A percentile compares a stretch with the other conserved stretches of the same genome.
These are phyloP conservation scores for Dryadula phaetusa DNA, from an alignment of 2,888 invertebrate genomes.

Conservation along the genomic window DNA sequence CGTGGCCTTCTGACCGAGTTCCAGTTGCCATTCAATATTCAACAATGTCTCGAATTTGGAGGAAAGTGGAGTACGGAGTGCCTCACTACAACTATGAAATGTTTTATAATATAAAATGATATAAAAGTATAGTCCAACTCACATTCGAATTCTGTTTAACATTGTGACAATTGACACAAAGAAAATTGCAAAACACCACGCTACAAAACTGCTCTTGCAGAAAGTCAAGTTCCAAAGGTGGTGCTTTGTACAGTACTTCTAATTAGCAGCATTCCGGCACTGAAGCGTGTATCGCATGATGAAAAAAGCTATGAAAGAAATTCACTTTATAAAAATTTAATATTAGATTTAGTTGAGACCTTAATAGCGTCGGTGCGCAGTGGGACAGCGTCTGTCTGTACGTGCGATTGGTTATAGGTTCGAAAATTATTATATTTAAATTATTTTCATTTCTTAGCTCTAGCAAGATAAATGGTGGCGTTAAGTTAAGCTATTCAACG, in stretches of 20 bases:
- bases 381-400: too few species aligned
- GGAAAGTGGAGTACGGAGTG: too few species aligned
- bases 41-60: too few species aligned
- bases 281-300: constrained; percentile 5
- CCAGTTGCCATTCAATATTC: too few species aligned
- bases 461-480: too few species aligned
- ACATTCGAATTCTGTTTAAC: not conserved
- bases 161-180: constrained; percentile 33
- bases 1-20: too few species aligned
- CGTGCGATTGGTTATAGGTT: too few species aligned
- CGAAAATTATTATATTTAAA: too few species aligned
- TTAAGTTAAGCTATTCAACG: too few species aligned
- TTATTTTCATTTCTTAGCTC: too few species aligned
- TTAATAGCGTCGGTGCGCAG: too few species aligned
- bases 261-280: constrained; percentile 56
- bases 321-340: not conserved
- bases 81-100: not conserved
- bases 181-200: constrained; percentile 40
- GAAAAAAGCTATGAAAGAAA: not conserved
- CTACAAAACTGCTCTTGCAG: constrained; percentile 38
- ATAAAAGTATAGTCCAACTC: not conserved
- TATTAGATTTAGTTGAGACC: too few species aligned
- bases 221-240: constrained; percentile 38
- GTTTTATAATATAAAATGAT: not conserved
- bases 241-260: constrained; percentile 55